Conservation (phyloP, 2,797 vertebrate genomes). For the Amphiprion clarkii region DNA sequence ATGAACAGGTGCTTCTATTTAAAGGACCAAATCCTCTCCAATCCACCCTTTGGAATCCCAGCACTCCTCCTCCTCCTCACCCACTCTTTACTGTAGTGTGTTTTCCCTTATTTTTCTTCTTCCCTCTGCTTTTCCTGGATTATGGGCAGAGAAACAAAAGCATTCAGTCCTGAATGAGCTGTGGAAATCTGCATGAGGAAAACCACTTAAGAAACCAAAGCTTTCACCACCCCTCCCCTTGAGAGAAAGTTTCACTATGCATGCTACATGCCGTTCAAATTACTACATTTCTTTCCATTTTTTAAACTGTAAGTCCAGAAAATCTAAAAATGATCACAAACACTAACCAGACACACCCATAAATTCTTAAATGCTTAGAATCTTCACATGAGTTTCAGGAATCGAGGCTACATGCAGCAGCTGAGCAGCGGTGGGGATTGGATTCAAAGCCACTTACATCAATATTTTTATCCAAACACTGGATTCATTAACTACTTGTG, state of each 20-base stretch:
- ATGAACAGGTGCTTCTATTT: slow-evolving; percentile 89
- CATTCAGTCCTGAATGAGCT: slow-evolving; percentile 43
- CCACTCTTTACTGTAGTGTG: slow-evolving; percentile 24
- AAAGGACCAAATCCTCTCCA: slow-evolving; percentile 84
- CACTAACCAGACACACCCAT: background rate
- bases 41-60: slow-evolving; percentile 75
- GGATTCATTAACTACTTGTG: background rate
- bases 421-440: background rate
- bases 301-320: slow-evolving; percentile 8
- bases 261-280: slow-evolving; percentile 14
- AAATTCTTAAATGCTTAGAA: background rate
- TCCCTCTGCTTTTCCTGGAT: slow-evolving; percentile 41
- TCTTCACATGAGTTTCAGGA: background rate
- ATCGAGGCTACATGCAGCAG: background rate
- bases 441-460: background rate
- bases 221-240: slow-evolving; percentile 47
- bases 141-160: slow-evolving; percentile 61
- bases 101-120: slow-evolving; percentile 23
- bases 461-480: background rate
- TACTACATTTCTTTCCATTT: background rate
- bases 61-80: slow-evolving; percentile 44
- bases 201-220: slow-evolving; percentile 63
- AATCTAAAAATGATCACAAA: slow-evolving; percentile 7
- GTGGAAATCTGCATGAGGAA: slow-evolving; percentile 62
- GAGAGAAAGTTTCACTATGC: slow-evolving; percentile 26